Percentiles rank a stretch among this genome's conserved stretches.
Evolutionary conservation across 2,113 vertebrate genomes (phyloP).

Genomic region (Zapus hudsonius): DNA sequence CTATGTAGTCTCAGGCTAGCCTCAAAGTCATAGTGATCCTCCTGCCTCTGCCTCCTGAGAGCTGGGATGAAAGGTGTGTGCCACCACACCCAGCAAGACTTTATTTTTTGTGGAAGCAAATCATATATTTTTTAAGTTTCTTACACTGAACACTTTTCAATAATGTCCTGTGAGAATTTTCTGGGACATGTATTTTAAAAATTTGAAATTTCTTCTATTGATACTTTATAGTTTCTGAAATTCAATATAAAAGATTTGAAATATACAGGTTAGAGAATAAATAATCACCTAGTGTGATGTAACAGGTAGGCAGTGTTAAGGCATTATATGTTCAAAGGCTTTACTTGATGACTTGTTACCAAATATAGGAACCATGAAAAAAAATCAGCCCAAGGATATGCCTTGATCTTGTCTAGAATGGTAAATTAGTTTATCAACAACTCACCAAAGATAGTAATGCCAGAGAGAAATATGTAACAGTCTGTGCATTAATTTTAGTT

Average conservation of each 20-base stretch:
- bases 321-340: slow-evolving; percentile 36
- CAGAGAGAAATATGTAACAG: slow-evolving; percentile 42
- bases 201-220: slow-evolving; percentile 33
- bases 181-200: not conserved
- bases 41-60: too few species aligned
- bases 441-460: not conserved
- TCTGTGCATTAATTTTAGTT: slow-evolving; percentile 10
- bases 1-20: too few species aligned
- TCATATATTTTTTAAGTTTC: too few species aligned
- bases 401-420: slow-evolving; percentile 46
- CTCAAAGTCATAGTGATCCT: too few species aligned
- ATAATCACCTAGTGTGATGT: slow-evolving; percentile 27
- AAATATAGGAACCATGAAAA: slow-evolving; percentile 56
- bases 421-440: slow-evolving; percentile 59
- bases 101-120: too few species aligned
- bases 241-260: not conserved
- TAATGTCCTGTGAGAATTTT: too few species aligned
- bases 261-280: not conserved
- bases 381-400: not conserved
- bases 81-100: too few species aligned
- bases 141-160: too few species aligned
- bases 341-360: slow-evolving; percentile 9
- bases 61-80: too few species aligned
- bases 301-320: not conserved
- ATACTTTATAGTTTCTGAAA: not conserved